phyloP scores from a whole-genome alignment of 2,797 vertebrate species.

The Tamandua tetradactyla region DNA sequence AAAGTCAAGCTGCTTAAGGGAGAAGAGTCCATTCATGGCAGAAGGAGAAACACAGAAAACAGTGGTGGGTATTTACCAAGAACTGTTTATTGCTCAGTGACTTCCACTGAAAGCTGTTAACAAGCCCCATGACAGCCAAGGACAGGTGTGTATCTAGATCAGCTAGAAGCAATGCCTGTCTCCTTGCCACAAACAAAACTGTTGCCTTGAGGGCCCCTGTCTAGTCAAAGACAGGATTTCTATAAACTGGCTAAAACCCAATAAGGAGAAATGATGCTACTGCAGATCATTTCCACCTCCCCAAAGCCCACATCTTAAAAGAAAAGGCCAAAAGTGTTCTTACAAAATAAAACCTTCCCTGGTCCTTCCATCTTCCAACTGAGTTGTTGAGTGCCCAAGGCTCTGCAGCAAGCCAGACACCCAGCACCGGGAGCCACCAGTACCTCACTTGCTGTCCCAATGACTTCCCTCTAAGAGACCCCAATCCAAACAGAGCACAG shows the following conservation, averaged over 20 bases:
- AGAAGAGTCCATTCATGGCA: neutral
- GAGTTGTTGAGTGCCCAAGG: neutral
- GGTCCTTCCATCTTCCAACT: neutral
- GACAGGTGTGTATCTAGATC: neutral
- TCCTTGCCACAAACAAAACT: neutral
- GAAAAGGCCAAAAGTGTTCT: neutral
- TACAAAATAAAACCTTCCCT: constrained; percentile 1
- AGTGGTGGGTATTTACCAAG: neutral
- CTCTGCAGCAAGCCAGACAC: neutral
- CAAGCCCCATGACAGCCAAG: neutral
- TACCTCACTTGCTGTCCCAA: neutral
- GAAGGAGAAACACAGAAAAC: neutral
- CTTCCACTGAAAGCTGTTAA: constrained; percentile 38
- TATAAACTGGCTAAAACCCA: neutral
- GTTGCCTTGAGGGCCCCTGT: neutral
- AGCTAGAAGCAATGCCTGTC: neutral
- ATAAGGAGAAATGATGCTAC: neutral
- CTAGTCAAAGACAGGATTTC: neutral
- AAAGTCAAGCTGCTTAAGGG: neutral
- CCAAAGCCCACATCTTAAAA: neutral
- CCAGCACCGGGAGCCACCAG: neutral
- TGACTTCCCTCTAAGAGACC: neutral
- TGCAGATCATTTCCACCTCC: neutral
- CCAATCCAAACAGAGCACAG: neutral
- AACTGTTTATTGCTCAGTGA: constrained; percentile 71